phyloP scores from a whole-genome alignment of 1,140 invertebrate species.

The Cotesia chilonis region DNA sequence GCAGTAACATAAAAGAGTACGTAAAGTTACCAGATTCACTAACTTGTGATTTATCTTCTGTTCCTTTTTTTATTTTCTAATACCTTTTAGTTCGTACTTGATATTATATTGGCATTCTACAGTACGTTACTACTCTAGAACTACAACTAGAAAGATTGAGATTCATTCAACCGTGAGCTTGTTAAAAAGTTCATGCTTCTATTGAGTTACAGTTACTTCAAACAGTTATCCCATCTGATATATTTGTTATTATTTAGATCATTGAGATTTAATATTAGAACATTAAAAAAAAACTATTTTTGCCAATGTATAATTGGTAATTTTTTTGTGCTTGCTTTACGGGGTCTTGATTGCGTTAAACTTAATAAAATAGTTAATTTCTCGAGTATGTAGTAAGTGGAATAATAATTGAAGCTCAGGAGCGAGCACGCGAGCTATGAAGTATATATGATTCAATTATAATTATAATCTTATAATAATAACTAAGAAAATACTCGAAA shows the following conservation, averaged over 20 bases:
- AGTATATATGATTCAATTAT: slow-evolving; percentile 27
- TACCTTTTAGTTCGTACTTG: no score
- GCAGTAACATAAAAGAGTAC: no score
- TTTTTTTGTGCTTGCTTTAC: background rate
- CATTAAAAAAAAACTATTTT: no score
- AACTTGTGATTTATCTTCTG: background rate
- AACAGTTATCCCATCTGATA: background rate
- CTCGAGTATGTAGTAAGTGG: slow-evolving; percentile 3
- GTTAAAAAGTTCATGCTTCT: slow-evolving; percentile 23
- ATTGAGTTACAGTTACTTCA: slow-evolving; percentile 20
- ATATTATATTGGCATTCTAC: no score
- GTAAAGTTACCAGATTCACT: no score
- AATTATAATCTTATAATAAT: slow-evolving; percentile 13
- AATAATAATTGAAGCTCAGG: slow-evolving; percentile 35
- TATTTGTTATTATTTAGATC: background rate
- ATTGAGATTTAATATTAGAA: background rate
- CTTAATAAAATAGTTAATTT: background rate
- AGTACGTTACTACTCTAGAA: no score
- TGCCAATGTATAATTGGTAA: no score
- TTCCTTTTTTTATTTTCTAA: no score
- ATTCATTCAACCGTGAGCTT: slow-evolving; percentile 19
- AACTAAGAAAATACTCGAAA: background rate
- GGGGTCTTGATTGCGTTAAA: background rate
- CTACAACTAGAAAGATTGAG: background rate
- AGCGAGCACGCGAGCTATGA: background rate